phyloP scores from a whole-genome alignment of 1,140 invertebrate genomes.

The Olivierus martensii region DNA sequence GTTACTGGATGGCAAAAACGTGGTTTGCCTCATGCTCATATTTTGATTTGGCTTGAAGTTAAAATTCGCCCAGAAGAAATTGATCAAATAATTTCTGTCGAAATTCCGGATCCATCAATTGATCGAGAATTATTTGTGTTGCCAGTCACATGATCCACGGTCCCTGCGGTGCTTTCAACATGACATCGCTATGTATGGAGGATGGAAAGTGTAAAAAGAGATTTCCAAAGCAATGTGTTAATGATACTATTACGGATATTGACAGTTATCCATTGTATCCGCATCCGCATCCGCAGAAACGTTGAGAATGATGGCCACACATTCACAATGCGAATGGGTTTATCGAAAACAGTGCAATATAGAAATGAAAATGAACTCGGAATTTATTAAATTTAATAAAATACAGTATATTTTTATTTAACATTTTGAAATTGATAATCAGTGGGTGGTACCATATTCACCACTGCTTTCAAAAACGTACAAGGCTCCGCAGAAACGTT shows the following conservation, averaged over 20 bases:
- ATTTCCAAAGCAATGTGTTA: background rate
- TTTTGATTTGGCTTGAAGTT: conserved; percentile 22
- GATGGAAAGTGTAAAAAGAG: conserved; percentile 18
- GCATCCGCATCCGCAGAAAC: too few relatives aligned
- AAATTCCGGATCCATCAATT: conserved; percentile 35
- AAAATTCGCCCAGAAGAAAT: conserved; percentile 24
- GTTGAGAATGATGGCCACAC: too few relatives aligned
- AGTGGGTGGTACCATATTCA: too few relatives aligned
- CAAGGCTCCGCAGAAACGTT: too few relatives aligned
- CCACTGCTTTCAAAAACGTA: too few relatives aligned
- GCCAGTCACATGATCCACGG: conserved; percentile 31
- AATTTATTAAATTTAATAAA: too few relatives aligned
- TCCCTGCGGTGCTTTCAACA: conserved; percentile 20
- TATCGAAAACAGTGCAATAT: too few relatives aligned
- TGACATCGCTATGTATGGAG: conserved; percentile 20
- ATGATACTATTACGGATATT: background rate
- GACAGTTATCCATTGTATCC: conserved; percentile 2
- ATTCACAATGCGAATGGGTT: too few relatives aligned
- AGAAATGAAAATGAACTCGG: too few relatives aligned
- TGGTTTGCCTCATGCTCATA: conserved; percentile 31
- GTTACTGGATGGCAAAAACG: conserved; percentile 30
- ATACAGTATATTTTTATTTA: too few relatives aligned
- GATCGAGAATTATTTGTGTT: conserved; percentile 30
- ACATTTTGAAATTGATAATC: too few relatives aligned
- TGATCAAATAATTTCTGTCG: conserved; percentile 36